These are phyloP conservation scores for Apaloderma vittatum DNA, from an alignment of 2,113 vertebrate species.

Conservation along the genomic window DNA sequence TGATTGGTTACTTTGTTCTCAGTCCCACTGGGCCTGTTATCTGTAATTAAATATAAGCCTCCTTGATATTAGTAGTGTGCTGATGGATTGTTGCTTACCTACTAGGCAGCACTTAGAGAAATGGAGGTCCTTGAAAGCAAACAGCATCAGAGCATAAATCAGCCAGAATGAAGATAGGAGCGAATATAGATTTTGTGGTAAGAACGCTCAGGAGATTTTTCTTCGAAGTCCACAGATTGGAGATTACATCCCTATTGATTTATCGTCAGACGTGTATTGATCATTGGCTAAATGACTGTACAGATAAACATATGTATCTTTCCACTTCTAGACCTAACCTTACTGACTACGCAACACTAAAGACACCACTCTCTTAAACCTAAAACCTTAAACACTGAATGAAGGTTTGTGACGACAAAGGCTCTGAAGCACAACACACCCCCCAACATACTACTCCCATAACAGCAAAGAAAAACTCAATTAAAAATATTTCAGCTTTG, in stretches of 20 bases:
- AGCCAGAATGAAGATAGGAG: slow-evolving; percentile 55
- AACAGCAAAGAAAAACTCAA: not conserved
- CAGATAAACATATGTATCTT: slow-evolving; percentile 62
- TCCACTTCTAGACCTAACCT: slow-evolving; percentile 42
- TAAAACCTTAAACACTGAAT: not conserved
- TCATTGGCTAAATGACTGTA: slow-evolving; percentile 70
- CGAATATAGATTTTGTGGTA: slow-evolving; percentile 72
- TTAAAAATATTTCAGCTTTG: not conserved
- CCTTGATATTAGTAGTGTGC: slow-evolving; percentile 28
- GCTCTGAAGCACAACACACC: not conserved
- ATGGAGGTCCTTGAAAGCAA: slow-evolving; percentile 68
- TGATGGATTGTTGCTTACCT: slow-evolving; percentile 69
- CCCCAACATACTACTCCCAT: not conserved
- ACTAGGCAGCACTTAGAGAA: slow-evolving; percentile 70
- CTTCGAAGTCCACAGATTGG: slow-evolving; percentile 69
- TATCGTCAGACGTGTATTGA: slow-evolving; percentile 71
- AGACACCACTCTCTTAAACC: not conserved
- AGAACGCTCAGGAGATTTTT: slow-evolving; percentile 70
- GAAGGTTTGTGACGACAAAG: not conserved
- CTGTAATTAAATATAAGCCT: slow-evolving; percentile 75
- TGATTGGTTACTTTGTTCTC: slow-evolving; percentile 46
- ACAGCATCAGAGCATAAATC: slow-evolving; percentile 71
- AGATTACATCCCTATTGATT: slow-evolving; percentile 69
- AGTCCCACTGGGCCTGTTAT: slow-evolving; percentile 46
- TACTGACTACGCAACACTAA: not conserved